These are phyloP conservation scores for Holacanthella duospinosa DNA, from an alignment of 2,888 invertebrate species.

Conservation along the genomic window DNA sequence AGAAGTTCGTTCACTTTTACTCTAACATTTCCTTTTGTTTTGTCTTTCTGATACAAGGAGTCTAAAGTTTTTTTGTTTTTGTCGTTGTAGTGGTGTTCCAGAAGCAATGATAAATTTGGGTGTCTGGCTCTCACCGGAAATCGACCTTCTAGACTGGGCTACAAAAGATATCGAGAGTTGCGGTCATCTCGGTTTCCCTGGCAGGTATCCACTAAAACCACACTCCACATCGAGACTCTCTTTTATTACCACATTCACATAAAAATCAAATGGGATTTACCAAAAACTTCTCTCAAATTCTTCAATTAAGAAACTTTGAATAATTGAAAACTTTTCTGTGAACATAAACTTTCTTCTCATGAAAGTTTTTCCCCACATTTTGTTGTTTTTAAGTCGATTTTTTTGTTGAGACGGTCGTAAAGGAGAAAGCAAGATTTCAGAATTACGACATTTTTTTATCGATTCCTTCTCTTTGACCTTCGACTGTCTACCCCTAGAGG, in stretches of 20 bases:
- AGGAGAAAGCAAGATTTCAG: no score
- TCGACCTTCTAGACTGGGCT: constrained; percentile 41
- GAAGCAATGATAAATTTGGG: constrained; percentile 52
- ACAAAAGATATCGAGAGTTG: constrained; percentile 26
- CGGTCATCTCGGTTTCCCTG: constrained; percentile 34
- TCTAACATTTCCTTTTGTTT: not conserved
- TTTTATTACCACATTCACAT: not conserved
- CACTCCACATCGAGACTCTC: no score
- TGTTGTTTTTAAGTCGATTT: no score
- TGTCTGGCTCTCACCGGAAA: constrained; percentile 57
- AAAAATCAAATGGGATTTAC: not conserved
- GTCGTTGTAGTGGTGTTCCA: constrained; percentile 14
- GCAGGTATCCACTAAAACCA: constrained; percentile 29
- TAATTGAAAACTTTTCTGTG: no score
- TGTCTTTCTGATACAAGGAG: not conserved
- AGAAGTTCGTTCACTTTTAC: constrained; percentile 7
- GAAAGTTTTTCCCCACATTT: no score
- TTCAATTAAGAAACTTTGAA: not conserved
- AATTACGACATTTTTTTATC: no score
- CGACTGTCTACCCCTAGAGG: no score
- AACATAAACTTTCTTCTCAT: no score
- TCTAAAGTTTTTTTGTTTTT: not conserved
- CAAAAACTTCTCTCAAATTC: no score
- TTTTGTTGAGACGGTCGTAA: no score
- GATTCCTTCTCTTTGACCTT: no score